These are phyloP conservation scores for Petaurus breviceps DNA, from an alignment of 2,113 vertebrate species.

Conservation along the genomic window DNA sequence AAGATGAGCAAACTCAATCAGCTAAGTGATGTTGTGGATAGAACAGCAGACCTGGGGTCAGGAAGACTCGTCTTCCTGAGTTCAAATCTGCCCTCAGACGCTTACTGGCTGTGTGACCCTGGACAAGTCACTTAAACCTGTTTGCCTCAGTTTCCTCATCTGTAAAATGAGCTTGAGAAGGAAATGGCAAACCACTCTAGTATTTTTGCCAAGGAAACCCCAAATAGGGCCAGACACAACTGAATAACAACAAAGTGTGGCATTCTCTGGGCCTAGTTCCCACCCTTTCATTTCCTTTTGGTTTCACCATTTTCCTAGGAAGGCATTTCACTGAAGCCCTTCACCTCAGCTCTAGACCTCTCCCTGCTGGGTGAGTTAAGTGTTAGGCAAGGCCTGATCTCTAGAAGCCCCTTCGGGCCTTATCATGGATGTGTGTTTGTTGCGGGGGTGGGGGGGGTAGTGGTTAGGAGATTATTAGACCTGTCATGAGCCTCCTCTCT, in stretches of 20 bases:
- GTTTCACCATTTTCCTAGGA: background rate
- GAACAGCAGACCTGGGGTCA: too few relatives aligned
- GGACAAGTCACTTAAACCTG: too few relatives aligned
- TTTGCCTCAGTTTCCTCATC: too few relatives aligned
- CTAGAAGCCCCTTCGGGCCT: background rate
- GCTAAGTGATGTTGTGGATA: too few relatives aligned
- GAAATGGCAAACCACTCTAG: too few relatives aligned
- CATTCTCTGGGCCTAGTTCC: background rate
- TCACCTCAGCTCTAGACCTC: background rate
- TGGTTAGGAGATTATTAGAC: background rate
- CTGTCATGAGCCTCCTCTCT: background rate
- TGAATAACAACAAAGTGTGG: background rate
- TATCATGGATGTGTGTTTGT: background rate
- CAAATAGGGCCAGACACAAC: background rate
- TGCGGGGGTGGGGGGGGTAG: background rate
- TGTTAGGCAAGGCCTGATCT: background rate
- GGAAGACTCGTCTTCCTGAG: too few relatives aligned
- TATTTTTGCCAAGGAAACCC: too few relatives aligned
- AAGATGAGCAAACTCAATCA: background rate
- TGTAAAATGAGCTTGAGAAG: too few relatives aligned
- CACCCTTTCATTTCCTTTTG: background rate
- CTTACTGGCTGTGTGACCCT: too few relatives aligned
- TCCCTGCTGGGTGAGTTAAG: background rate
- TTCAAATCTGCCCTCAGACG: too few relatives aligned
- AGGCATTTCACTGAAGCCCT: background rate